Evolutionary conservation across 1,140 invertebrate genomes (phyloP).

Genomic region (Achatina immaculata): DNA sequence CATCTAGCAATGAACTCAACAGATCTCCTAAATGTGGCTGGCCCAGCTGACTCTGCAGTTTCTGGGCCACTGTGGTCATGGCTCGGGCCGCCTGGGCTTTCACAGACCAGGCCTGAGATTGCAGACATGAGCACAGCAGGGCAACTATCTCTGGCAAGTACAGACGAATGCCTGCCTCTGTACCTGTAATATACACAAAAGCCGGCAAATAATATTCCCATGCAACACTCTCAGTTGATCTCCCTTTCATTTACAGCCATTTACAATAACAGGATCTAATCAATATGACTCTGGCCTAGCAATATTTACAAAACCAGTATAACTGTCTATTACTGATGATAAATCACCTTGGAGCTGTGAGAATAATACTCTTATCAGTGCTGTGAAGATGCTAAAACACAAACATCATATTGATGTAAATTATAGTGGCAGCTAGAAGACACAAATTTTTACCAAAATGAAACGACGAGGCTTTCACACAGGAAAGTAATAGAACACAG

Average conservation of each 20-base stretch:
- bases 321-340: too few relatives aligned
- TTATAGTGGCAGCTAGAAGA: too few relatives aligned
- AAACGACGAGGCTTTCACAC: too few relatives aligned
- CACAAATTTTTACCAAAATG: too few relatives aligned
- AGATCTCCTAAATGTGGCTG: conserved; percentile 78
- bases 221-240: background rate
- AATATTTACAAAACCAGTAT: background rate
- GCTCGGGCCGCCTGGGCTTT: conserved; percentile 88
- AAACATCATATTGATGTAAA: too few relatives aligned
- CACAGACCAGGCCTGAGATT: conserved; percentile 86
- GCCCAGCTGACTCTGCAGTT: conserved; percentile 79
- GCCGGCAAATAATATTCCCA: background rate
- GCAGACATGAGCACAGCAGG: conserved; percentile 79
- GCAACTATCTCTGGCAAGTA: conserved; percentile 82
- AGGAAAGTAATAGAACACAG: too few relatives aligned
- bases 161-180: conserved; percentile 83
- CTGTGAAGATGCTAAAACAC: too few relatives aligned
- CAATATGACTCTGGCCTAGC: background rate
- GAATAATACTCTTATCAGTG: too few relatives aligned
- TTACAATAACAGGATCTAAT: background rate
- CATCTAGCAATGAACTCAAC: conserved; percentile 79
- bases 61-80: conserved; percentile 83
- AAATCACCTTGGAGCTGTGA: too few relatives aligned
- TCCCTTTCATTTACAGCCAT: background rate
- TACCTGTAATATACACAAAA: conserved; percentile 70